Conservation (phyloP, 2,888 invertebrate species). For the Leuctra nigra region DNA sequence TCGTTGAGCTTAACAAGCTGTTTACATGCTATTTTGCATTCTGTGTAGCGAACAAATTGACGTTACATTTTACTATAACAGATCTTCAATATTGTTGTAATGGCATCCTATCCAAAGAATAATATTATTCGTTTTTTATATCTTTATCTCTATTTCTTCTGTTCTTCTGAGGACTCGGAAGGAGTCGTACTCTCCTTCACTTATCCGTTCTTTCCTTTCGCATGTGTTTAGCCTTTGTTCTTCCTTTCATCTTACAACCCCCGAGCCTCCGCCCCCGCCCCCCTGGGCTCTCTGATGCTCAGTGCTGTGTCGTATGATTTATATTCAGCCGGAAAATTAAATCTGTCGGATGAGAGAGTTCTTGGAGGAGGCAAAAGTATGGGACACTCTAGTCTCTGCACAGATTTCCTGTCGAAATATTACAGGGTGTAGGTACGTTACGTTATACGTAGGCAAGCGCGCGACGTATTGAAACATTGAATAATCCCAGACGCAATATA, state of each 20-base stretch:
- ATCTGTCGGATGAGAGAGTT: constrained; percentile 21
- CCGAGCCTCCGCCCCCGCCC: neutral
- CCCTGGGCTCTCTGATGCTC: constrained; percentile 12
- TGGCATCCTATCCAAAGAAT: neutral
- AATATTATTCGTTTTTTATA: neutral
- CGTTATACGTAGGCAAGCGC: too few species aligned
- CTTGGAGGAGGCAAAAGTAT: constrained; percentile 5
- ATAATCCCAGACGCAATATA: too few species aligned
- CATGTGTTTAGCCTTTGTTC: constrained; percentile 19
- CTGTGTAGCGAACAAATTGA: neutral
- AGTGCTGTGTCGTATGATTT: constrained; percentile 21
- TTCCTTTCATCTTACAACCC: constrained; percentile 13
- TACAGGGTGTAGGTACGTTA: constrained; percentile 3
- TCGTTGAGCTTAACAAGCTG: neutral
- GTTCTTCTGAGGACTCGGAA: neutral
- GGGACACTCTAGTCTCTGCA: neutral
- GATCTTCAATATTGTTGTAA: neutral
- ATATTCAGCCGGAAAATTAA: constrained; percentile 23
- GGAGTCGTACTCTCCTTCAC: constrained; percentile 13
- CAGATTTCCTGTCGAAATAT: constrained; percentile 15
- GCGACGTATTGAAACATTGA: too few species aligned
- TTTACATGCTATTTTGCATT: neutral
- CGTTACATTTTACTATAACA: neutral
- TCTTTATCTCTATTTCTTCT: neutral
- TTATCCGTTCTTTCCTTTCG: constrained; percentile 16